These are phyloP conservation scores for Limosa lapponica DNA, from an alignment of 2,797 vertebrate genomes.

Conservation along the genomic window DNA sequence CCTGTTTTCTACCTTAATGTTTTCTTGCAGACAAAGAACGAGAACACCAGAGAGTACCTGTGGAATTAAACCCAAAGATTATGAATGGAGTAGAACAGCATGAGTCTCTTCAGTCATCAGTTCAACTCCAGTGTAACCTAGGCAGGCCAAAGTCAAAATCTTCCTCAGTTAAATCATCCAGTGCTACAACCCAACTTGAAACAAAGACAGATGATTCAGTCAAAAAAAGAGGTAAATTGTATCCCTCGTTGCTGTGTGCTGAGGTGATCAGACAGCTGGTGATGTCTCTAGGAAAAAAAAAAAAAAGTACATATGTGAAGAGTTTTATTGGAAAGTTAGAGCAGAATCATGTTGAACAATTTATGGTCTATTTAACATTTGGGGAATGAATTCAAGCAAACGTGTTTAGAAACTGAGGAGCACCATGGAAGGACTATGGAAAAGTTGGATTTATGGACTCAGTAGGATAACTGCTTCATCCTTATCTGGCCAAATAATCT, in stretches of 20 bases:
- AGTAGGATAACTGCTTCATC: neutral
- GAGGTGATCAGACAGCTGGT: neutral
- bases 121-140: constrained; percentile 69
- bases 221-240: constrained; percentile 81
- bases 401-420: neutral
- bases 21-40: constrained; percentile 75
- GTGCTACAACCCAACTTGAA: constrained; percentile 59
- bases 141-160: constrained; percentile 77
- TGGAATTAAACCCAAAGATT: constrained; percentile 68
- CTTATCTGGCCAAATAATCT: neutral
- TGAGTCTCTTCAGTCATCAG: constrained; percentile 67
- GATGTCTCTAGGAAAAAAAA: neutral
- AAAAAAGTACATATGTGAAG: neutral
- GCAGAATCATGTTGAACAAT: neutral
- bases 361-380: neutral
- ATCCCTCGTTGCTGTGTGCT: neutral
- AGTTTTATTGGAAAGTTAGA: neutral
- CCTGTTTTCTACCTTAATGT: constrained; percentile 43
- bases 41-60: constrained; percentile 67
- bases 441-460: neutral
- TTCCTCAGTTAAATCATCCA: constrained; percentile 67
- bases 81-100: constrained; percentile 67
- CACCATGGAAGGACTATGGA: neutral
- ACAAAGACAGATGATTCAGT: constrained; percentile 75
- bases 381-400: neutral